Evolutionary conservation across 1,140 invertebrate species (phyloP), one percentile per base, ranked within the genome.

Genomic region (Epicauta chinensis): DNA sequence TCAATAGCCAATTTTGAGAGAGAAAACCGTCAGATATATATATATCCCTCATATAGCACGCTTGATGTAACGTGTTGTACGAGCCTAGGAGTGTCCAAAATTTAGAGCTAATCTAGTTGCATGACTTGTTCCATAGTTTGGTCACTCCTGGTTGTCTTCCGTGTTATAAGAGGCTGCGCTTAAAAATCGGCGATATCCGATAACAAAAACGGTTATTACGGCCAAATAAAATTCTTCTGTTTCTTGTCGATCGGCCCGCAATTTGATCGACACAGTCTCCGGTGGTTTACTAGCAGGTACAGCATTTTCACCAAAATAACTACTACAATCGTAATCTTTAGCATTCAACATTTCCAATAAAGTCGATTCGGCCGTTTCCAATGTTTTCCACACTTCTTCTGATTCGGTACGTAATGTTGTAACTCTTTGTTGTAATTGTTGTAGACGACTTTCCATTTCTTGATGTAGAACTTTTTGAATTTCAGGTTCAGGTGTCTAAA

Each of bases 301-400:
- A 13, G 76, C 73, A 37, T 75, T 77, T 14, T 84, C 81, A 2
- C 84, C 83, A 44, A 82, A 79, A 67, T 88, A 89, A 57, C 77
- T 77, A n/a, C 79, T 78, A 46, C 82, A 84, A 61, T 91, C 86
- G 63, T 87, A 88, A 71, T 91, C 87, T 63, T 86, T 86, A 11
- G 81, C 77, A 3, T 79, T 86, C 23, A 92, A 79, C 83, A 91
- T 89, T 47, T 89, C 84, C 51, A 93, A 75, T 31, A 97, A 75
- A 42, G 89, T 87, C 37, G 83, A 85, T 72, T 97, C 93, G 10
- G 93, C 92, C 1, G 91, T 93, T 73, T 97, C 92, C 29, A 97
- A 73, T 2, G 91, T 95, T 73, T 97, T 97, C 89, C 93, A 96
- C 51, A 91, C 86, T 76, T 97, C 93, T 70, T 95, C 91, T 51